Evolutionary conservation across 2,797 vertebrate genomes (phyloP).

Genomic region (Characodon lateralis): DNA sequence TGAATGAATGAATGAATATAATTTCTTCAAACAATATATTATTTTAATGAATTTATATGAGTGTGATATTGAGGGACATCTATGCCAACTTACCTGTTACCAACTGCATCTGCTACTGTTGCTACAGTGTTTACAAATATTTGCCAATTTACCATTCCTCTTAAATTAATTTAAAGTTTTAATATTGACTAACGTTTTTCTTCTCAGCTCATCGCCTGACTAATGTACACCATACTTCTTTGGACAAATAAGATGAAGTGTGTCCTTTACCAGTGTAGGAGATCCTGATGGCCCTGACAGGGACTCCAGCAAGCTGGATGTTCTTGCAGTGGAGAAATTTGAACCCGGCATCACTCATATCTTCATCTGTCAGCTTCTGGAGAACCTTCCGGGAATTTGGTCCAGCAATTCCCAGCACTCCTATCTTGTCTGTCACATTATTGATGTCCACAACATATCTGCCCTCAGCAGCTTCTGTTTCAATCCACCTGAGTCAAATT

Average conservation of each 20-base stretch:
- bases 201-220: not conserved
- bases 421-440: constrained; percentile 89
- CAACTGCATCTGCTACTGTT: too few species aligned
- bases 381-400: constrained; percentile 90
- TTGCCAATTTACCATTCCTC: too few species aligned
- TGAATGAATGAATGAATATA: too few species aligned
- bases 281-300: constrained; percentile 90
- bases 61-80: too few species aligned
- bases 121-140: too few species aligned
- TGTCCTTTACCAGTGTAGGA: constrained; percentile 90
- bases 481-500: constrained; percentile 87
- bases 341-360: constrained; percentile 87
- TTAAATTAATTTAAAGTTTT: not conserved
- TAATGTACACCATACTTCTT: not conserved
- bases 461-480: constrained; percentile 81
- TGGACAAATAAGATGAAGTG: not conserved
- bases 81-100: too few species aligned
- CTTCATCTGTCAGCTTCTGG: constrained; percentile 89
- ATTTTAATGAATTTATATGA: too few species aligned
- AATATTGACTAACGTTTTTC: not conserved
- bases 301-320: constrained; percentile 82
- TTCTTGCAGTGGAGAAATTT: constrained; percentile 91
- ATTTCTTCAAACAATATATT: too few species aligned
- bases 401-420: constrained; percentile 91
- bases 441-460: constrained; percentile 85